Evolutionary conservation across 2,888 invertebrate species (phyloP).

Genomic region (Oxytorus armatus): DNA sequence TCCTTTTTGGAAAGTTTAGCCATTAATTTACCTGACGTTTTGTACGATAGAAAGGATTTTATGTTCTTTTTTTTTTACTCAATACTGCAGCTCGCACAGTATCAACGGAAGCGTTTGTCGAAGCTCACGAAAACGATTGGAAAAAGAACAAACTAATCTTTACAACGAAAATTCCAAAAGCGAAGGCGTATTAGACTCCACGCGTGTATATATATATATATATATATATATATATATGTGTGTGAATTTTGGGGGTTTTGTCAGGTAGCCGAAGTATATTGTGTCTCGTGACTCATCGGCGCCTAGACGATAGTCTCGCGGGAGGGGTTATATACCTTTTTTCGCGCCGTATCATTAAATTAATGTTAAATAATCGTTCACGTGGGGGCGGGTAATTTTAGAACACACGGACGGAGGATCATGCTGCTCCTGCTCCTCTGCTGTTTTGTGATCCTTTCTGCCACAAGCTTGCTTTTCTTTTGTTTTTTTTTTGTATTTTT

Average conservation of each 20-base stretch:
- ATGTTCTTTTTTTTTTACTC: too few relatives aligned
- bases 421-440: conserved; percentile 36
- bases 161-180: conserved; percentile 71
- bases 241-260: conserved; percentile 48
- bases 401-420: conserved; percentile 64
- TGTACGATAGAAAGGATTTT: too few relatives aligned
- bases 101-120: too few relatives aligned
- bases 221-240: conserved; percentile 11
- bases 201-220: conserved; percentile 13
- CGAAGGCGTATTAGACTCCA: too few relatives aligned
- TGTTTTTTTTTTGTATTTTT: too few relatives aligned
- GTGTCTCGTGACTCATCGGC: conserved; percentile 65
- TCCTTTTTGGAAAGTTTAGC: too few relatives aligned
- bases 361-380: conserved; percentile 80
- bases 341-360: conserved; percentile 79
- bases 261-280: conserved; percentile 43
- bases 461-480: background rate
- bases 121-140: too few relatives aligned
- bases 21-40: too few relatives aligned
- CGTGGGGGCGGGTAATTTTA: conserved; percentile 77
- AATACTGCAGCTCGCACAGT: too few relatives aligned
- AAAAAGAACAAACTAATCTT: too few relatives aligned
- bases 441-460: conserved; percentile 21
- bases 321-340: conserved; percentile 10
- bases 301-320: conserved; percentile 61